phyloP scores from a whole-genome alignment of 2,797 vertebrate species.

The Tympanoctomys barrerae region DNA sequence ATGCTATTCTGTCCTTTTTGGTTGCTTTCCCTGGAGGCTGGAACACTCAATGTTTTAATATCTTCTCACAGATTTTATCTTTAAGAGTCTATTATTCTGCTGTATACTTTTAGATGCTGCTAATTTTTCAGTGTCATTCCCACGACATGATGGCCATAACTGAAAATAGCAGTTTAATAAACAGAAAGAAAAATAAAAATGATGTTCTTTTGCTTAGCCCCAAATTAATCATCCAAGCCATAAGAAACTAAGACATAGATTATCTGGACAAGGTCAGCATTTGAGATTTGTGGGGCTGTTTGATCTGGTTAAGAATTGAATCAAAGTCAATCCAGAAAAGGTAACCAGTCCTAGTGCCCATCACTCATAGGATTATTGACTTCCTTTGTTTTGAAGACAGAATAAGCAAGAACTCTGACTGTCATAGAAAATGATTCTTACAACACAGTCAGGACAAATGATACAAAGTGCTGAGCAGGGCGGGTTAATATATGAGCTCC shows the following conservation, averaged over 20 bases:
- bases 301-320: background rate
- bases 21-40: constrained; percentile 19
- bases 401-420: constrained; percentile 62
- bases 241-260: constrained; percentile 14
- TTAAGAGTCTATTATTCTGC: constrained; percentile 47
- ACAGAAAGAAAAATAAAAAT: constrained; percentile 7
- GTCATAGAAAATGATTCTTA: constrained; percentile 39
- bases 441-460: constrained; percentile 50
- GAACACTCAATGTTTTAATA: constrained; percentile 10
- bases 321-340: constrained; percentile 10
- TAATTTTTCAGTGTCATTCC: constrained; percentile 60
- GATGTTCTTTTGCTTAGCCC: background rate
- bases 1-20: constrained; percentile 28
- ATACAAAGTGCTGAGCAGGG: constrained; percentile 74
- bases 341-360: background rate
- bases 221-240: constrained; percentile 21
- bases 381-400: constrained; percentile 52
- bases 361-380: background rate
- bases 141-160: constrained; percentile 39
- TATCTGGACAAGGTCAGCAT: background rate
- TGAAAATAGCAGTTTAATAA: constrained; percentile 46
- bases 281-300: background rate
- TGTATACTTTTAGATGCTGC: background rate
- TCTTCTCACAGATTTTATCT: constrained; percentile 43
- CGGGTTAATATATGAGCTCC: constrained; percentile 51